Base-by-base conservation (phyloP, 2,797 vertebrate species). In the Balearica regulorum region DNA sequence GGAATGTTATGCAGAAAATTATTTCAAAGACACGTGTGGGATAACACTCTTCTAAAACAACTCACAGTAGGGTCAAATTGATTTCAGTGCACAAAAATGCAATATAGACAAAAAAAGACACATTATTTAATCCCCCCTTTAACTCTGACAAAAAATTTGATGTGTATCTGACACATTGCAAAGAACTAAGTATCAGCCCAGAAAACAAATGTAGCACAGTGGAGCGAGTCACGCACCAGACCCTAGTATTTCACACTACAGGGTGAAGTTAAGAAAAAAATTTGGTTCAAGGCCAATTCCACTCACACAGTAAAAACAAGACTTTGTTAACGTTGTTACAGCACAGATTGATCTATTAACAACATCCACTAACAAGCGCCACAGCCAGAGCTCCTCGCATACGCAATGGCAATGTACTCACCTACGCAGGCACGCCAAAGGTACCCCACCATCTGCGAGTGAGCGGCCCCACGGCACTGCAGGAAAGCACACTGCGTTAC, bases 401-500 rank as follows among this genome's bases (percentile, higher is more conserved):
- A 9, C 26, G 3, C 65, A 2, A 17, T 1, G 21, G 46, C 12
- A 17, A 8, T 3, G 6, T 1, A 0, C 10, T 16, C 39, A 8
- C 53, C 58, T 4, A 1, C 35, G 0, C 33, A 1, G 48, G 16
- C 19, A 3, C 2, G 2, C 22, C 26, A 2, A 24, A 20, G 72
- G n/a, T 13, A 16, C 29, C 64, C 54, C 16, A 2, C 53, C 22
- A 10, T 1, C 80, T 10, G 15, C 5, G n/a, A 46, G 57, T 15
- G 2, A 12, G 65, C 6, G 9, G 33, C 41, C 39, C 29, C 26
- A 1, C 7, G 6, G 1, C 24, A 0, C 76, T 19, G 41, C 17
- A 4, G 16, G 35, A 24, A 28, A 44, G 46, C 24, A 1, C 19
- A 1, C 1, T 0, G 3, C 11, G 2, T 5, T 3, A 8, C 44